Conservation (phyloP, 2,888 invertebrate genomes). For the Nemapogon koenigi region DNA sequence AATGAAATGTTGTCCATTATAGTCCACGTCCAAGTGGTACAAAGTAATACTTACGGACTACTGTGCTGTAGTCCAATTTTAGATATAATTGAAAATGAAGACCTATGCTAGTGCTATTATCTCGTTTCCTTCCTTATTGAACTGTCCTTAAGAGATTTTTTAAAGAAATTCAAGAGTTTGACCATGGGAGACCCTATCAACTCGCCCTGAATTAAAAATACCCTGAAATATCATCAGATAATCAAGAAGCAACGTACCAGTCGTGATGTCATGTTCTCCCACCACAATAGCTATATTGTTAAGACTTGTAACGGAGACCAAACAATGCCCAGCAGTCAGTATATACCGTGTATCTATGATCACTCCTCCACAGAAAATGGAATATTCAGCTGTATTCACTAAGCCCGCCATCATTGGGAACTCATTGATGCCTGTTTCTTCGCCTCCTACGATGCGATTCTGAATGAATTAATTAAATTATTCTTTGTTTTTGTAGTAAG, state of each 20-base stretch:
- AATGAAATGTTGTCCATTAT: no score
- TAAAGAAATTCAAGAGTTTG: no score
- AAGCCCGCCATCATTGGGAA: slow-evolving; percentile 40
- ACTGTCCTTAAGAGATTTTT: no score
- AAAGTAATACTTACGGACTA: no score
- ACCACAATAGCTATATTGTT: slow-evolving; percentile 37
- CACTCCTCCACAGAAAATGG: slow-evolving; percentile 57
- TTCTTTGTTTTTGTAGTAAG: no score
- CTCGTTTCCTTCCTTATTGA: no score
- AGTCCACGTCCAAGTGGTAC: no score
- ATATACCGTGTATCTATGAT: slow-evolving; percentile 50
- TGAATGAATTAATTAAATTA: no score
- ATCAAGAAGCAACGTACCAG: slow-evolving; percentile 23
- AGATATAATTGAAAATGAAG: no score
- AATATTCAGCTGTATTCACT: slow-evolving; percentile 21
- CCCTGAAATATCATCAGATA: neutral
- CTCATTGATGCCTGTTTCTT: slow-evolving; percentile 36
- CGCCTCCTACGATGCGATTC: slow-evolving; percentile 50
- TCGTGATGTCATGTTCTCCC: slow-evolving; percentile 53
- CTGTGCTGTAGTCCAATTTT: no score
- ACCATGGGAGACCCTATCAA: no score
- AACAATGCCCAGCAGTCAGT: slow-evolving; percentile 66
- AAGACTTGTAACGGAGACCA: slow-evolving; percentile 23
- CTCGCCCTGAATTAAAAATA: neutral
- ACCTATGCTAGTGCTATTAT: no score